These are phyloP conservation scores for Chiroxiphia lanceolata DNA, from an alignment of 2,797 vertebrate species.

Conservation along the genomic window DNA sequence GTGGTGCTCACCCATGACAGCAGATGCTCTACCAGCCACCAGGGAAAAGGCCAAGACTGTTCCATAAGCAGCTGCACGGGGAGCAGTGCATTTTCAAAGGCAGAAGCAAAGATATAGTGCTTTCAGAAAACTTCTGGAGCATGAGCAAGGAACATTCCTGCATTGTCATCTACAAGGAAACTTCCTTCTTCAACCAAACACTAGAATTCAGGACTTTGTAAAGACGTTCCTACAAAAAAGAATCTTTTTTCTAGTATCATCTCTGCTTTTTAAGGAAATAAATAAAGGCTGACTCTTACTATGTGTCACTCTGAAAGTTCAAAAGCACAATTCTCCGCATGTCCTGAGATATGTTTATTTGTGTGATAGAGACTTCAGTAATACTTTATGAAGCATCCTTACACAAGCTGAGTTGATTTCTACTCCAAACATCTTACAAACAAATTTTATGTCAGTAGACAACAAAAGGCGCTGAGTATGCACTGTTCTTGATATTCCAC, in stretches of 20 bases:
- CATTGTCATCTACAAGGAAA: background rate
- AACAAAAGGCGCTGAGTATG: background rate
- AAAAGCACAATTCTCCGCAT: background rate
- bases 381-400: background rate
- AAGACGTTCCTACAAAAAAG: background rate
- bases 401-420: background rate
- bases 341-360: background rate
- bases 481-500: background rate
- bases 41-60: background rate
- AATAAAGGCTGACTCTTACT: background rate
- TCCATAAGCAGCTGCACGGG: background rate
- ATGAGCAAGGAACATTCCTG: rapidly evolving
- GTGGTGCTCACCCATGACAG: background rate
- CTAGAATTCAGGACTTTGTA: background rate
- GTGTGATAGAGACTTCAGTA: background rate
- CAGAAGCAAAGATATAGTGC: background rate
- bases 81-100: background rate
- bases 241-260: background rate
- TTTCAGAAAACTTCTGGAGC: background rate
- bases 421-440: background rate
- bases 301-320: background rate
- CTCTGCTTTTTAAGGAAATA: background rate
- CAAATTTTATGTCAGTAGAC: background rate
- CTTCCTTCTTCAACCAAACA: background rate
- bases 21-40: background rate